Evolutionary conservation across 1,140 invertebrate genomes (phyloP), one percentile per base, ranked within the genome.

Genomic region (Hylaeus volcanicus): DNA sequence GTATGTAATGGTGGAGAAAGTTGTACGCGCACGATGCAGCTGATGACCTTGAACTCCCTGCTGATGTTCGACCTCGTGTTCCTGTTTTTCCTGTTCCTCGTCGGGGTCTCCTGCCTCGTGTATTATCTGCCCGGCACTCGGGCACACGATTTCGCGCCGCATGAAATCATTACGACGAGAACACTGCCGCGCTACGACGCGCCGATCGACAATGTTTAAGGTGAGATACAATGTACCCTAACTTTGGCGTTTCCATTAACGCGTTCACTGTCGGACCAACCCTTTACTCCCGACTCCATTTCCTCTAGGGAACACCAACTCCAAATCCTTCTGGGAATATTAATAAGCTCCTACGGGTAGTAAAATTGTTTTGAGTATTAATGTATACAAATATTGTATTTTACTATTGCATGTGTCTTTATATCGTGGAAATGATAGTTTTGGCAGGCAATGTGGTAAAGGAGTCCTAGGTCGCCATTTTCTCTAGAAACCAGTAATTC

Each of bases 21-120:
- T 88, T 78, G 77, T 43, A 70, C 75, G 68, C 86, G 82, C 90
- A 94, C 90, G 89, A 97, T 97, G 96, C 96, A 95, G 95, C 94
- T 97, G 90, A 94, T 97, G 95, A 96, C 96, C 94, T 95, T 97
- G 93, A 97, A 97, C 93, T 97, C 96, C 87, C 94, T 97, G 90
- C 95, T 97, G 94, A 97, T 97, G 96, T 97, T 97, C 95, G 96
- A 97, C 93, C 95, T 97, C 90, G 96, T 97, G 91, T 97, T 97
- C 94, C 94, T 97, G 93, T 97, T 97, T 93, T 97, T 97, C 93
- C 94, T 97, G 88, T 97, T 97, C 92, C 95, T 97, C 87, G 95
- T 97, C 86, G 96, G 96, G 63, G 96, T 97, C 77, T 96, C 96
- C 79, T 97, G 96, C 89, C 93, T 97, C 83, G 96, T 96, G 84